These are phyloP conservation scores for Diaperis boleti DNA, from an alignment of 2,888 invertebrate genomes.

Conservation along the genomic window DNA sequence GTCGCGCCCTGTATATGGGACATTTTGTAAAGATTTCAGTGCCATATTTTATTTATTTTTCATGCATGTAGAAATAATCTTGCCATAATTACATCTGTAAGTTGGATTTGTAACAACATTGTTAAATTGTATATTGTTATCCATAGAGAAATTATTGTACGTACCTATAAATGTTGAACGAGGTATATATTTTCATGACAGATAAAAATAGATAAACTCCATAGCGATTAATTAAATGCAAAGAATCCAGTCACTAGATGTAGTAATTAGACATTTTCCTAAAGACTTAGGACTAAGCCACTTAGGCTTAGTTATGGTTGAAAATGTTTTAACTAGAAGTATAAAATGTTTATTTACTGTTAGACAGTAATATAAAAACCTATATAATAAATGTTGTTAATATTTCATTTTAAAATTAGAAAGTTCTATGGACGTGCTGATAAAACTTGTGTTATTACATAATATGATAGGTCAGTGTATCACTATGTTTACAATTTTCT, in stretches of 20 bases:
- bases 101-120: conserved; percentile 44
- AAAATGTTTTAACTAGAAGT: conserved; percentile 34
- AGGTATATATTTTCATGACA: conserved; percentile 52
- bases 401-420: conserved; percentile 31
- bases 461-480: conserved; percentile 53
- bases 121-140: conserved; percentile 48
- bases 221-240: conserved; percentile 32
- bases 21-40: conserved; percentile 41
- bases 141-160: conserved; percentile 48
- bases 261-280: conserved; percentile 38
- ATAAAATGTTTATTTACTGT: conserved; percentile 41
- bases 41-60: conserved; percentile 53
- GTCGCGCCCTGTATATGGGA: conserved; percentile 26
- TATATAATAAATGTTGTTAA: conserved; percentile 37
- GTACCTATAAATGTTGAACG: conserved; percentile 51
- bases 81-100: conserved; percentile 49
- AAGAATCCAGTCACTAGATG: conserved; percentile 43
- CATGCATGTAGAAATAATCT: conserved; percentile 46
- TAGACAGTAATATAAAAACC: conserved; percentile 38
- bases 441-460: conserved; percentile 15
- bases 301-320: conserved; percentile 32
- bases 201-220: conserved; percentile 42
- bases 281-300: conserved; percentile 17
- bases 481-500: conserved; percentile 57
- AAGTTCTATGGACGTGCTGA: conserved; percentile 25